phyloP scores from a whole-genome alignment of 2,797 vertebrate genomes.

The Pitangus sulphuratus region DNA sequence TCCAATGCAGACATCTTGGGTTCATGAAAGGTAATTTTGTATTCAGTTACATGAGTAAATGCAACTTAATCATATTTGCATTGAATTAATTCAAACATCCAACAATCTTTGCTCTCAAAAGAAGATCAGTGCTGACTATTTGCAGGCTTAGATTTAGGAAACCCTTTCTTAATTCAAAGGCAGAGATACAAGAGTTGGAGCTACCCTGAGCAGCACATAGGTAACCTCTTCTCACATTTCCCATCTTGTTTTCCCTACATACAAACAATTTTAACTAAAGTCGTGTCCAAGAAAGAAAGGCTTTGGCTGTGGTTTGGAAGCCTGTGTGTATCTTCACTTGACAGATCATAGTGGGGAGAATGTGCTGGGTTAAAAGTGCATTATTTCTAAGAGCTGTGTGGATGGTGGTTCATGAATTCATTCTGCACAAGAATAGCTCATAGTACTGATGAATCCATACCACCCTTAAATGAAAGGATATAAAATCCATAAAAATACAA shows the following conservation, averaged over 20 bases:
- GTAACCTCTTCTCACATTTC: background rate
- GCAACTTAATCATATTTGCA: background rate
- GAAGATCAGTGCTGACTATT: background rate
- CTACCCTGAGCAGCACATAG: background rate
- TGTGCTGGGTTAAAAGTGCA: background rate
- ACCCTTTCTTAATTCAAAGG: background rate
- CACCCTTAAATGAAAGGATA: background rate
- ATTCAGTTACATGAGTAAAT: constrained; percentile 3
- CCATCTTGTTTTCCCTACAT: background rate
- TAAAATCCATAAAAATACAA: background rate
- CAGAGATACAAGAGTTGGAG: background rate
- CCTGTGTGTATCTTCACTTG: background rate
- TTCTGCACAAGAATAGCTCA: background rate
- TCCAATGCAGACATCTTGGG: background rate
- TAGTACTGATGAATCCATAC: background rate
- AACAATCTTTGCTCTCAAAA: background rate
- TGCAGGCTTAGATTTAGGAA: background rate
- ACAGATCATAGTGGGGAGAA: background rate
- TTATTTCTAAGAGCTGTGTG: background rate
- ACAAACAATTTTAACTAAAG: background rate
- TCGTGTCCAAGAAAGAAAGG: background rate
- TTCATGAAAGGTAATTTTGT: background rate
- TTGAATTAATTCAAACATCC: background rate
- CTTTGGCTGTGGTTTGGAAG: background rate
- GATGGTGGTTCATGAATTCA: background rate